These are phyloP conservation scores for Toxotes chatareus DNA, from an alignment of 2,113 vertebrate species.

Conservation along the genomic window DNA sequence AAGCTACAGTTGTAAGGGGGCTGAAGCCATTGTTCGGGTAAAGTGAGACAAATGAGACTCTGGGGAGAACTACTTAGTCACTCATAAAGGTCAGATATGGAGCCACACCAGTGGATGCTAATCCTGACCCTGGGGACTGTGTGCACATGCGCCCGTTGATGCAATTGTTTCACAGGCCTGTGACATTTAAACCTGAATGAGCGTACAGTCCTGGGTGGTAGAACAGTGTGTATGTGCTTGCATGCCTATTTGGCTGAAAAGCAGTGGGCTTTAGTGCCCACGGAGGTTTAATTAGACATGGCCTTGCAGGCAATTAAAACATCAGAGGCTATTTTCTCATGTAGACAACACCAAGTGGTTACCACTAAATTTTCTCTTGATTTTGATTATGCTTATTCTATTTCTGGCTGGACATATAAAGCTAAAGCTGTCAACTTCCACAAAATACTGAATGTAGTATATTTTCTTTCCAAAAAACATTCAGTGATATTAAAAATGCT, in stretches of 20 bases:
- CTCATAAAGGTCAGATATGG: constrained; percentile 84
- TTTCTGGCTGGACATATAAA: constrained; percentile 28
- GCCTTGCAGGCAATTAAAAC: constrained; percentile 66
- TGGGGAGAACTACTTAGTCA: constrained; percentile 75
- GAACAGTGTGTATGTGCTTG: constrained; percentile 42
- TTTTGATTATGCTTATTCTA: constrained; percentile 15
- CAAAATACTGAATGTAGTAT: not conserved
- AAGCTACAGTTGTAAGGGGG: constrained; percentile 36
- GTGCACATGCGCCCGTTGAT: constrained; percentile 68
- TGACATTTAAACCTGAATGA: constrained; percentile 80
- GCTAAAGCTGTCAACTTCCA: constrained; percentile 20
- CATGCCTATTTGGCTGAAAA: constrained; percentile 44
- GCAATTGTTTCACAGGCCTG: constrained; percentile 74
- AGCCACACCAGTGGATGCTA: constrained; percentile 76
- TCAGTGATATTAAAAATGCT: not conserved
- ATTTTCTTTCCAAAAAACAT: not conserved
- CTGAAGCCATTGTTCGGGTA: constrained; percentile 58
- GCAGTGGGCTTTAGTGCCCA: constrained; percentile 34
- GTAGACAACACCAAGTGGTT: constrained; percentile 13
- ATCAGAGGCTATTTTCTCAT: constrained; percentile 47
- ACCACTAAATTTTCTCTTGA: constrained; percentile 34
- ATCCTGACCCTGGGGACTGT: constrained; percentile 75
- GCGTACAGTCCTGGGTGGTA: constrained; percentile 54
- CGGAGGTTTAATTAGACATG: constrained; percentile 72
- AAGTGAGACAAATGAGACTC: constrained; percentile 81